A percentile compares a stretch with the other conserved stretches of the same genome.
Evolutionary conservation across 1,140 invertebrate species (phyloP).

Genomic region (Pteromalus puparum): DNA sequence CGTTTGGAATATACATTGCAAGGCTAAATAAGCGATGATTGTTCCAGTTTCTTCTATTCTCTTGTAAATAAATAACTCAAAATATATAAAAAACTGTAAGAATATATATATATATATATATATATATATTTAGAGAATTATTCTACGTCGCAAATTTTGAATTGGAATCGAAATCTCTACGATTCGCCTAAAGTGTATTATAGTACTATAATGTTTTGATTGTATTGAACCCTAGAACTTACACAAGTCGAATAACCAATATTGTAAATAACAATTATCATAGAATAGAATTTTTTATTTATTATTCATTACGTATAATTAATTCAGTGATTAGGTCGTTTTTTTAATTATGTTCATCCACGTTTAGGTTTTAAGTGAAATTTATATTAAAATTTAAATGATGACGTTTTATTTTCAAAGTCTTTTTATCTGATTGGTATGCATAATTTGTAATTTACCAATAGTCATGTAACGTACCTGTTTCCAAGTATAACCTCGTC

Average conservation of each 20-base stretch:
- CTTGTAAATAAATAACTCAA: constrained; percentile 66
- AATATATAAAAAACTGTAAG: constrained; percentile 32
- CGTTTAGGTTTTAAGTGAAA: constrained; percentile 3
- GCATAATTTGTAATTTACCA: neutral
- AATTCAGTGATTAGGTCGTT: neutral
- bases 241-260: constrained; percentile 16
- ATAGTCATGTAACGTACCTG: constrained; percentile 19
- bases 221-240: constrained; percentile 5
- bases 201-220: constrained; percentile 40
- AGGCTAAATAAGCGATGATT: constrained; percentile 36
- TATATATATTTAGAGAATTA: constrained; percentile 45
- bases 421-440: constrained; percentile 4
- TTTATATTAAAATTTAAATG: neutral
- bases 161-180: constrained; percentile 20
- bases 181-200: constrained; percentile 37
- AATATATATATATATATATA: constrained; percentile 30
- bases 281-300: constrained; percentile 6
- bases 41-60: constrained; percentile 61
- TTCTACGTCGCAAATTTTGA: constrained; percentile 27
- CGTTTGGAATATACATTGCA: constrained; percentile 18
- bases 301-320: constrained; percentile 10
- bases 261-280: constrained; percentile 44
- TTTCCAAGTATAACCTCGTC: neutral
- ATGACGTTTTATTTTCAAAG: constrained; percentile 27
- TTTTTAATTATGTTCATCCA: constrained; percentile 9